Evolutionary conservation across 2,888 invertebrate genomes (phyloP).

Genomic region (Cantharis lateralis): DNA sequence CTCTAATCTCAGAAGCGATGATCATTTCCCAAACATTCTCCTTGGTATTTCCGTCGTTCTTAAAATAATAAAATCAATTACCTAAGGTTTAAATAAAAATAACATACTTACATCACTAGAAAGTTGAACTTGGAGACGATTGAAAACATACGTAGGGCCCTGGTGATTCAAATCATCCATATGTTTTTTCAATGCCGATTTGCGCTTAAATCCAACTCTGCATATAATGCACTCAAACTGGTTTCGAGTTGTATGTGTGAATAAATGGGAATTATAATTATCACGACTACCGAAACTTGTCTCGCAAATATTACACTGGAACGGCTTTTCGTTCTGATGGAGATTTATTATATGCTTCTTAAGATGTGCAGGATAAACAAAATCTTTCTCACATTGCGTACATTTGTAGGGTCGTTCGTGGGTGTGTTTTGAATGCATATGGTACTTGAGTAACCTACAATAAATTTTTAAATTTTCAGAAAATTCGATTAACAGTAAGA

Average conservation of each 20-base stretch:
- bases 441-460: background rate
- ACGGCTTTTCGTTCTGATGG: background rate
- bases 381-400: background rate
- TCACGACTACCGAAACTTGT: background rate
- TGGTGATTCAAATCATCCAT: fast-evolving
- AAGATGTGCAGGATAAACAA: background rate
- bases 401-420: background rate
- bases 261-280: background rate
- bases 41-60: too few relatives aligned
- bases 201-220: background rate
- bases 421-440: background rate
- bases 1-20: background rate
- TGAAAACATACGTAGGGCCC: background rate
- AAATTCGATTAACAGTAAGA: too few relatives aligned
- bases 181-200: background rate
- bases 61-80: too few relatives aligned
- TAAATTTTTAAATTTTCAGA: background rate
- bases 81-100: too few relatives aligned
- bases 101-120: background rate
- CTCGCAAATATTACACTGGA: background rate
- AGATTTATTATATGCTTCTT: background rate
- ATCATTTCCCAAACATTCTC: background rate
- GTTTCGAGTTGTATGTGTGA: background rate
- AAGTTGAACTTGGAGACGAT: background rate
- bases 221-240: background rate